Evolutionary conservation across 2,888 invertebrate species (phyloP).

Genomic region (Rambutsinella grinnellia): DNA sequence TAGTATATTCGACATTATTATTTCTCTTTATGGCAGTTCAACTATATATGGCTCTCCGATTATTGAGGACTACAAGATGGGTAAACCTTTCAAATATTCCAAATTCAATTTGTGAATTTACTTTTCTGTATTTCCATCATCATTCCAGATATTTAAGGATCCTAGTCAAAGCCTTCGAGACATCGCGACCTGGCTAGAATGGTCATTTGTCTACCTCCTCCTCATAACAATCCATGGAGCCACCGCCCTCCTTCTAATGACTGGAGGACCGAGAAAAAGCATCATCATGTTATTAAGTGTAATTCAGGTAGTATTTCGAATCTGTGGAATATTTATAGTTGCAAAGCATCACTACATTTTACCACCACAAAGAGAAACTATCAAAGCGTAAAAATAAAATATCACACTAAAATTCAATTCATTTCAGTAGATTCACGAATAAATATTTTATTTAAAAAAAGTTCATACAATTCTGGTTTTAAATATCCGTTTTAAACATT

Average conservation of each 20-base stretch:
- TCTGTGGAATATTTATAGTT: constrained; percentile 48
- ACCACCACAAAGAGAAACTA: constrained; percentile 4
- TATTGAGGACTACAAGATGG: constrained; percentile 45
- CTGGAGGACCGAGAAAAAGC: constrained; percentile 34
- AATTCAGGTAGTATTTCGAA: constrained; percentile 43
- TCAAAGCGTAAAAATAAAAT: constrained; percentile 5
- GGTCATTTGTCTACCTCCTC: constrained; percentile 58
- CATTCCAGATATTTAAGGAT: constrained; percentile 37
- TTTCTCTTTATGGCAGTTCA: constrained; percentile 54
- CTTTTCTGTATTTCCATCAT: neutral
- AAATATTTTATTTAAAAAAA: neutral
- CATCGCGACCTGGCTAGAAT: constrained; percentile 58
- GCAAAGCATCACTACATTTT: constrained; percentile 44
- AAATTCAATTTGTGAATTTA: neutral
- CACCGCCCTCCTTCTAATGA: constrained; percentile 55
- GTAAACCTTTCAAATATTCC: constrained; percentile 18
- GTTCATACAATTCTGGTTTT: neutral
- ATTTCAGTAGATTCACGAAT: neutral
- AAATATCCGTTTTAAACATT: neutral
- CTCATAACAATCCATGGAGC: constrained; percentile 53
- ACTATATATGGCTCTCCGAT: constrained; percentile 52
- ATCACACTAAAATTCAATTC: neutral
- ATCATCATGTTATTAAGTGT: constrained; percentile 36
- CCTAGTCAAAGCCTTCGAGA: constrained; percentile 43
- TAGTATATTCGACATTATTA: constrained; percentile 47